phyloP scores from a whole-genome alignment of 2,797 vertebrate species.

The Acipenser oxyrinchus region DNA sequence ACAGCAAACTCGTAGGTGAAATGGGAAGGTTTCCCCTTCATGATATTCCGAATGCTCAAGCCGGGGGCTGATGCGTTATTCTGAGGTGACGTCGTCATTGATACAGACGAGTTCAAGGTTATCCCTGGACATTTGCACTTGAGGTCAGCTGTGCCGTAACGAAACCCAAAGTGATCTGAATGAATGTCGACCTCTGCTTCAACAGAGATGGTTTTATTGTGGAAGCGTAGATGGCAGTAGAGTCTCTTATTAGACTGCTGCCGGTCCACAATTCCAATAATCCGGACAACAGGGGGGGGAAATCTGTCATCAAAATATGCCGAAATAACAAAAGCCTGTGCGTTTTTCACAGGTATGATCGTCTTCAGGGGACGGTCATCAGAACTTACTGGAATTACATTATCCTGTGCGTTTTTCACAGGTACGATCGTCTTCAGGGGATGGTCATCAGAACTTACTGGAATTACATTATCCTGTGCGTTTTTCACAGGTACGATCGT shows the following conservation, averaged over 20 bases:
- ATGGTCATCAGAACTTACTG: slow-evolving; percentile 40
- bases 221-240: slow-evolving; percentile 41
- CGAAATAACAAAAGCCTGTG: slow-evolving; percentile 40
- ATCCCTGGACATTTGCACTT: slow-evolving; percentile 40
- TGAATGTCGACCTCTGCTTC: slow-evolving; percentile 23
- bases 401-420: too few relatives aligned
- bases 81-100: slow-evolving; percentile 31
- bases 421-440: too few relatives aligned
- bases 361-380: neutral
- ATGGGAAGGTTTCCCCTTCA: neutral
- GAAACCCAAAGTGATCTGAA: slow-evolving; percentile 38
- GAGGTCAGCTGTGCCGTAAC: slow-evolving; percentile 40
- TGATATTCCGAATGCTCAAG: neutral
- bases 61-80: slow-evolving; percentile 21
- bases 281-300: slow-evolving; percentile 21
- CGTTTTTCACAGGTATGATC: slow-evolving; percentile 35
- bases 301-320: slow-evolving; percentile 40
- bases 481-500: slow-evolving; percentile 35
- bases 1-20: slow-evolving; percentile 38
- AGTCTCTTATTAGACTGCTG: slow-evolving; percentile 29
- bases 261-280: slow-evolving; percentile 42
- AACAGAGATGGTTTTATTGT: neutral
- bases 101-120: slow-evolving; percentile 17
- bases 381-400: too few relatives aligned
- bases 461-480: slow-evolving; percentile 41